A percentile compares a stretch with the other conserved stretches of the same genome.
Conservation (phyloP, 2,797 vertebrate species). For the Nannoperca australis region DNA sequence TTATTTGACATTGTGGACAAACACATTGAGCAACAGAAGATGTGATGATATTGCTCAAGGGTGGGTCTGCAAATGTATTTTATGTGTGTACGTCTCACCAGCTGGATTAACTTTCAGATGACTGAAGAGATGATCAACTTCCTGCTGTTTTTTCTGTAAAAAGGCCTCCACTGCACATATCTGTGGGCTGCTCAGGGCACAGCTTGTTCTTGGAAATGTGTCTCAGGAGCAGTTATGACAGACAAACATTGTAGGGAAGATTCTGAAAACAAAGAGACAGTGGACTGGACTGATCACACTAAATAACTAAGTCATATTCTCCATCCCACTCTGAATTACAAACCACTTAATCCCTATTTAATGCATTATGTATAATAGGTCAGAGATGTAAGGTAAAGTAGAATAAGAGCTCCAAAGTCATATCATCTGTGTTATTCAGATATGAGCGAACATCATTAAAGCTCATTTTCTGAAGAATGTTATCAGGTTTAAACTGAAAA, state of each 20-base stretch:
- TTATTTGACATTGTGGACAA: constrained; percentile 14
- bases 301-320: constrained; percentile 21
- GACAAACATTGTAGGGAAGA: constrained; percentile 55
- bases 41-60: constrained; percentile 17
- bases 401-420: constrained; percentile 49
- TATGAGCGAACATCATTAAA: constrained; percentile 37
- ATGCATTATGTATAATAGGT: constrained; percentile 44
- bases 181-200: constrained; percentile 75
- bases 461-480: constrained; percentile 67
- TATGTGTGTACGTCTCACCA: constrained; percentile 28
- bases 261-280: constrained; percentile 39
- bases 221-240: constrained; percentile 64
- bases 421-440: constrained; percentile 59
- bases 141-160: constrained; percentile 50
- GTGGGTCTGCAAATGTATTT: constrained; percentile 23
- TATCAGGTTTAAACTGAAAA: constrained; percentile 63
- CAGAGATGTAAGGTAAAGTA: constrained; percentile 52
- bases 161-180: constrained; percentile 58
- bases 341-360: constrained; percentile 48
- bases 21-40: constrained; percentile 8
- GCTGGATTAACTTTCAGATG: constrained; percentile 55
- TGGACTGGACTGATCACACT: constrained; percentile 12
- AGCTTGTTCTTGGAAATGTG: constrained; percentile 79
- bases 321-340: constrained; percentile 37
- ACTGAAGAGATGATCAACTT: constrained; percentile 58